phyloP scores from a whole-genome alignment of 2,888 invertebrate species.

The Phengaris alcon region DNA sequence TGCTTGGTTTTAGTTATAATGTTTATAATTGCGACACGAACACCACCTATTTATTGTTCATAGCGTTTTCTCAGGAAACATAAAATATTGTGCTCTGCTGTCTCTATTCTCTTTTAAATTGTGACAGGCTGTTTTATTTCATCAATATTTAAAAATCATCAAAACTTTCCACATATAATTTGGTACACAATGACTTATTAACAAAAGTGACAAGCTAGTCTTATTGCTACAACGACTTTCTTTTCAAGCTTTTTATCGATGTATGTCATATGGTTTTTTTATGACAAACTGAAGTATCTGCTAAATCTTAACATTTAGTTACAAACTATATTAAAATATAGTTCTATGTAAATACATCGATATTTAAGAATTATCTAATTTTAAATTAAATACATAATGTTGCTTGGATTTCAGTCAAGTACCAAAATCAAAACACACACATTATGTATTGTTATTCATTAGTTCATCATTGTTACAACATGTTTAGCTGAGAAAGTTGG shows the following conservation, averaged over 20 bases:
- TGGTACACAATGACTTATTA: not conserved
- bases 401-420: too few relatives aligned
- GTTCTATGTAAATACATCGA: not conserved
- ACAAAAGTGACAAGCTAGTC: not conserved
- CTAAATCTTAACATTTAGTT: constrained; percentile 1
- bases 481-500: not conserved
- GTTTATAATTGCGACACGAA: too few relatives aligned
- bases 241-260: too few relatives aligned
- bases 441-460: too few relatives aligned
- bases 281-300: not conserved
- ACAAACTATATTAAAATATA: constrained; percentile 3
- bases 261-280: not conserved
- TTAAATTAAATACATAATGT: not conserved
- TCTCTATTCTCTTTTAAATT: not conserved
- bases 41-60: too few relatives aligned
- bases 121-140: not conserved
- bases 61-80: too few relatives aligned
- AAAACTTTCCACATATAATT: not conserved
- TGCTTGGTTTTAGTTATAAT: too few relatives aligned
- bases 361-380: not conserved
- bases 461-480: too few relatives aligned
- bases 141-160: not conserved
- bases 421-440: too few relatives aligned
- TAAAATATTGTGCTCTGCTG: not conserved
- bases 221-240: not conserved